Base-by-base conservation (phyloP, 2,888 invertebrate species). In the Geotrupes spiniger region DNA sequence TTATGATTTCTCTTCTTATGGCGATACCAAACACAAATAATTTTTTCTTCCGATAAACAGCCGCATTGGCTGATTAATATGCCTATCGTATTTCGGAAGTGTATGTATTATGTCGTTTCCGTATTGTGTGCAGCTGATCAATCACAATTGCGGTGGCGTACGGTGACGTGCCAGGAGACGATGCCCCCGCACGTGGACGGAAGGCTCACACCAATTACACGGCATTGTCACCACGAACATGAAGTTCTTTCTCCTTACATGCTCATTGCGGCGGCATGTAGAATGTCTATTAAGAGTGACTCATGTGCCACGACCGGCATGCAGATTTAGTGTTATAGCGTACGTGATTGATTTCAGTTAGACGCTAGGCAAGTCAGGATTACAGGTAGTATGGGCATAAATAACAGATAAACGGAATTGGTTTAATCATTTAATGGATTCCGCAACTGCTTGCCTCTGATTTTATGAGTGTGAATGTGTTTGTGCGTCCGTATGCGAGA, bases 301-400 rank as follows among this genome's bases (percentile, higher is more conserved):
- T 63, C 63, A 63, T 64, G 65, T 55, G 39, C 61, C 66, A 66
- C 66, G 63, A 64, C 58, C 44, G 49, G 68, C 67, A 70, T 70
- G 69, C 69, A 70, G 69, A 71, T 70, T 70, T 70, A 70, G 63
- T 70, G 69, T 71, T 71, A 71, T 69, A 66, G 70, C 68, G 58
- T 54, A 58, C 60, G 66, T 71, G 70, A 71, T 71, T 70, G 71
- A 71, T 71, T 66, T 47, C 41, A 36, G 47, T 42, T 39, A 33
- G 51, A 38, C 21, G 38, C 14, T 38, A 38, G 38, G 17, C 62
- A 60, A 62, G 58, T 57, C 54, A 53, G 57, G 63, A 38, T 38
- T 21, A 33, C 49, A 49, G 44, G 44, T 49, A 29, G 49, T 15
- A 28, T 31, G 56, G 57, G 61, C 65, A 66, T 67, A 67, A 64